A percentile compares a stretch with the other conserved stretches of the same genome.
Evolutionary conservation across 2,113 vertebrate genomes (phyloP).

Genomic region (Deroptyus accipitrinus): DNA sequence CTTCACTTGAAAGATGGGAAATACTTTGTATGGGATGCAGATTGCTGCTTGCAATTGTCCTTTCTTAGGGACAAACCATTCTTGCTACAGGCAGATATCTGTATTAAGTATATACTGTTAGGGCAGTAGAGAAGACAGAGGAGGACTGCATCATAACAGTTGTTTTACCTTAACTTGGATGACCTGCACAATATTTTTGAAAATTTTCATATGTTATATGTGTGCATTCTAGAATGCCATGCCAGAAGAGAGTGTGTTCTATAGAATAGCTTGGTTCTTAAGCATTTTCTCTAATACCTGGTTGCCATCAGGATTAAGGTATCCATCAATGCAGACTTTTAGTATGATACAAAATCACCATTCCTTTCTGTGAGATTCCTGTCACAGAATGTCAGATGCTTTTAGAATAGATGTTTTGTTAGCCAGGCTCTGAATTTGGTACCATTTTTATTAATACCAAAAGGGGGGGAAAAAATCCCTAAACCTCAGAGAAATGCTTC

Average conservation of each 20-base stretch:
- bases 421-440: background rate
- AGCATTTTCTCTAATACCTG: background rate
- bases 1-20: background rate
- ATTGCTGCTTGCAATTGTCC: background rate
- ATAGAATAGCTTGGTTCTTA: background rate
- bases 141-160: background rate
- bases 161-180: background rate
- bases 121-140: background rate
- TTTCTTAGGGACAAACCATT: background rate
- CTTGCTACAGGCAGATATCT: background rate
- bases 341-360: background rate
- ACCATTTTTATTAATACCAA: background rate
- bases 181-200: background rate
- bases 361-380: background rate
- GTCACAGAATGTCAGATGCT: background rate
- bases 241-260: background rate
- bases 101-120: background rate
- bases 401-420: background rate
- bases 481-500: background rate
- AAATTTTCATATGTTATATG: background rate
- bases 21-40: background rate
- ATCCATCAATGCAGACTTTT: background rate
- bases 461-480: background rate
- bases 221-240: background rate
- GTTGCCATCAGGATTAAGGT: background rate